A percentile compares a stretch with the other conserved stretches of the same genome.
phyloP scores from a whole-genome alignment of 2,888 invertebrate genomes.

The Rhingia campestris region DNA sequence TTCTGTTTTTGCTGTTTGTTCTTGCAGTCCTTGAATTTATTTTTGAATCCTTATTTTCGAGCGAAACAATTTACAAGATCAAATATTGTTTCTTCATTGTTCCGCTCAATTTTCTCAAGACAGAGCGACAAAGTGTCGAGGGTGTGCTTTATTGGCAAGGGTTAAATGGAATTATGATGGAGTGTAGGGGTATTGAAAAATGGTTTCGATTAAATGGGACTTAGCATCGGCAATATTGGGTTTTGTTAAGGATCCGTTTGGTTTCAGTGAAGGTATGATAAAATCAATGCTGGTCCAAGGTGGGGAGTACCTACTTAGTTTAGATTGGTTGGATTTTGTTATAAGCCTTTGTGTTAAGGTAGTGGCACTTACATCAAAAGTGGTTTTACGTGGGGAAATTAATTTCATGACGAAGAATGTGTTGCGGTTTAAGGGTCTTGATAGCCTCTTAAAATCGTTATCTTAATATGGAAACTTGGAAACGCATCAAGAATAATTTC shows the following conservation, averaged over 20 bases:
- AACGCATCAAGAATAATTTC: too few species aligned
- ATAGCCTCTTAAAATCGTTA: too few species aligned
- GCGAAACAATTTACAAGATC: slow-evolving; percentile 60
- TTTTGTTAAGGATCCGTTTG: neutral
- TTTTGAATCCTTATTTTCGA: slow-evolving; percentile 40
- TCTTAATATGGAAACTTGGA: too few species aligned
- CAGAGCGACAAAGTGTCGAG: neutral
- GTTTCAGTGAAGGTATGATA: too few species aligned
- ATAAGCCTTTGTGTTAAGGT: too few species aligned
- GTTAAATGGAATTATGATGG: slow-evolving; percentile 14
- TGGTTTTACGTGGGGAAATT: too few species aligned
- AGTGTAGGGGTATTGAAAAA: slow-evolving; percentile 30
- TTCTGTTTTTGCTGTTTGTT: neutral
- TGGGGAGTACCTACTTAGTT: too few species aligned
- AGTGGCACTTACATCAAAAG: too few species aligned
- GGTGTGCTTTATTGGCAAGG: slow-evolving; percentile 1
- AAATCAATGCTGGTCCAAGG: too few species aligned
- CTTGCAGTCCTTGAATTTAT: slow-evolving; percentile 7
- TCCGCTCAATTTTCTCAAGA: slow-evolving; percentile 48
- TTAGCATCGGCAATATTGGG: slow-evolving; percentile 54
- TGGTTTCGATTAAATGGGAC: slow-evolving; percentile 50
- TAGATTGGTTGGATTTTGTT: too few species aligned
- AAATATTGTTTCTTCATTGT: slow-evolving; percentile 68
- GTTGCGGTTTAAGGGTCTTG: too few species aligned
- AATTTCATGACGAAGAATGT: too few species aligned